Conservation (phyloP, 2,888 invertebrate genomes). For the Lasius fuliginosus region DNA sequence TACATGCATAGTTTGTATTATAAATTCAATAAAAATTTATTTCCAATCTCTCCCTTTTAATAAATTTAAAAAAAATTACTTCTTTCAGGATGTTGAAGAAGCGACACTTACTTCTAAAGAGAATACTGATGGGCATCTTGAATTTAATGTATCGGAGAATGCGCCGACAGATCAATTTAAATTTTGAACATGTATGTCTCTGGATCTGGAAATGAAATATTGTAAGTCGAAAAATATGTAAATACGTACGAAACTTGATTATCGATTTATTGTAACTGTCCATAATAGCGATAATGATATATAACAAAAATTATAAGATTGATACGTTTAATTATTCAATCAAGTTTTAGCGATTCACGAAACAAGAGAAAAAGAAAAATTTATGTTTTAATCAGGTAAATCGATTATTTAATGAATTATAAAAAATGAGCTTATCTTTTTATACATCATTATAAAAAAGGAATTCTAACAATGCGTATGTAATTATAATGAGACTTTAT, state of each 20-base stretch:
- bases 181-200: constrained; percentile 71
- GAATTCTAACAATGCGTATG: not conserved
- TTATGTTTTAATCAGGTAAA: not conserved
- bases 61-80: not conserved
- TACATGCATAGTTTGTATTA: not conserved
- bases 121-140: constrained; percentile 75
- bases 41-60: not conserved
- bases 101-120: constrained; percentile 71
- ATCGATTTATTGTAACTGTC: not conserved
- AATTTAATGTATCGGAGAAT: constrained; percentile 77
- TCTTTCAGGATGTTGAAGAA: constrained; percentile 76
- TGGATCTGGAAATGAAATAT: constrained; percentile 11
- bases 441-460: not conserved
- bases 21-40: not conserved
- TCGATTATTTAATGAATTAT: constrained; percentile 4
- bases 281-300: not conserved
- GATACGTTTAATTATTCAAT: not conserved
- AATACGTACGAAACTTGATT: constrained; percentile 48
- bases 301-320: constrained; percentile 13
- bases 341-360: not conserved
- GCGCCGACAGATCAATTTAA: constrained; percentile 78
- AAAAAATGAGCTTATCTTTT: not conserved
- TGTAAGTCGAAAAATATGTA: constrained; percentile 54
- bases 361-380: not conserved
- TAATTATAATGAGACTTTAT: not conserved